These are phyloP conservation scores for Athalia cordata DNA, from an alignment of 2,888 invertebrate genomes.

Conservation along the genomic window DNA sequence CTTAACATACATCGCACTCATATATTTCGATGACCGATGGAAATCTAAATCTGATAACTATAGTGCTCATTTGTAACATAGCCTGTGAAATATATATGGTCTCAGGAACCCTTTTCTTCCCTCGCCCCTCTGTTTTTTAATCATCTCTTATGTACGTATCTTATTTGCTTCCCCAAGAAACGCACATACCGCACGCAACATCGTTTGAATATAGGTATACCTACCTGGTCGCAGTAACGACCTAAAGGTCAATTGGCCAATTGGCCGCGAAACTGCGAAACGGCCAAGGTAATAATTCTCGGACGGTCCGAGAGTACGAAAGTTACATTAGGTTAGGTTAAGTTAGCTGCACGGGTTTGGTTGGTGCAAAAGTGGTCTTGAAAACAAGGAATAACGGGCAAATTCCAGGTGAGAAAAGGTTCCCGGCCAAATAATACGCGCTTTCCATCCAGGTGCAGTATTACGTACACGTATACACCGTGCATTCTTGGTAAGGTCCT, in stretches of 20 bases:
- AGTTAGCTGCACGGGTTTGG: constrained; percentile 6
- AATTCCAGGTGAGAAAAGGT: constrained; percentile 31
- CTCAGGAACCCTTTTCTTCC: too few relatives aligned
- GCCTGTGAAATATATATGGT: constrained; percentile 18
- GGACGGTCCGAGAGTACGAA: constrained; percentile 31
- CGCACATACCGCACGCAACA: constrained; percentile 38
- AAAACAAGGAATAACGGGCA: constrained; percentile 35
- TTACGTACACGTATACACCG: background rate
- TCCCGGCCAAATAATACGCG: constrained; percentile 22
- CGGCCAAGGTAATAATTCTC: constrained; percentile 44
- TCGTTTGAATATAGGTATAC: constrained; percentile 31
- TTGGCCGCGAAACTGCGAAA: constrained; percentile 45
- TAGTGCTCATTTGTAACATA: constrained; percentile 23
- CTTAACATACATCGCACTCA: background rate
- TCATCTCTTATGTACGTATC: constrained; percentile 19
- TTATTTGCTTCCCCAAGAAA: constrained; percentile 17
- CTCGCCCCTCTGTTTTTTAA: constrained; percentile 4
- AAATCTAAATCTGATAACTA: constrained; percentile 36
- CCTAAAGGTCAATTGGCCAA: constrained; percentile 45
- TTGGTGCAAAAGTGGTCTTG: constrained; percentile 26
- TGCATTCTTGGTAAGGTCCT: background rate
- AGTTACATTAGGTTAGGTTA: constrained; percentile 39
- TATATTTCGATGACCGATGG: constrained; percentile 22
- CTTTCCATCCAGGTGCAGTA: constrained; percentile 16
- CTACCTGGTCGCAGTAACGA: constrained; percentile 41